Base-by-base conservation (phyloP, 2,113 vertebrate genomes). In the Scomber colias region DNA sequence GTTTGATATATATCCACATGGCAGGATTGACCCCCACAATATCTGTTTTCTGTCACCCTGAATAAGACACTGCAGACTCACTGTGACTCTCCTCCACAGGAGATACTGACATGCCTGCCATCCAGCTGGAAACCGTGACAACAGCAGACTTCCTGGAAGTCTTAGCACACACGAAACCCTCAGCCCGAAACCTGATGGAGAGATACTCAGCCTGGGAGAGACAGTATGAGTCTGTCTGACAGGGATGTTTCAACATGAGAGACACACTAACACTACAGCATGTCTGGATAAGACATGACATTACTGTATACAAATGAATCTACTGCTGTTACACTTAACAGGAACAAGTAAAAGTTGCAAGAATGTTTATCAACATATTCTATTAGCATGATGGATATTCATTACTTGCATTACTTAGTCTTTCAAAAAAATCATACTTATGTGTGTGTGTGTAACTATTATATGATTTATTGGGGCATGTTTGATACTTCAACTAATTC, bases 161-260 rank as follows among this genome's bases (percentile, higher is more conserved):
- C 46, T 93, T 97, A 0, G 27, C 95, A 24, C 96, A 99, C 89
- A 97, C 96, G 75, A 99, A 99, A 87, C 98, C 95, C 0, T 99
- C 97, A 0, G 97, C 95, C 4, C 95, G 95, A 87, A 96, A 93
- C 53, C 87, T 99, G 31, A 95, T 92, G n/a, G 92, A 95, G 67
- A 97, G 92, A 90, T 98, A 97, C 78, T 76, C 80, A 0, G 96
- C 94, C 76, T 99, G 97, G 97, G 96, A 99, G 91, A 95, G 57
- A 61, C 96, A 98, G 59, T 99, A 97, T 2, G 93, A 98, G 86
- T 98, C 97, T 0, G 97, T 97, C 4, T 99, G 93, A 94, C 12
- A 64, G 5, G n/a, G 35, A 6, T n/a, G 17, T 31, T 45, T 77
- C 11, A 17, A 72, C 12, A 15, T 17, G 4, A 3, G 14, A n/a